phyloP scores from a whole-genome alignment of 2,888 invertebrate genomes.

The Lochmaea crataegi region DNA sequence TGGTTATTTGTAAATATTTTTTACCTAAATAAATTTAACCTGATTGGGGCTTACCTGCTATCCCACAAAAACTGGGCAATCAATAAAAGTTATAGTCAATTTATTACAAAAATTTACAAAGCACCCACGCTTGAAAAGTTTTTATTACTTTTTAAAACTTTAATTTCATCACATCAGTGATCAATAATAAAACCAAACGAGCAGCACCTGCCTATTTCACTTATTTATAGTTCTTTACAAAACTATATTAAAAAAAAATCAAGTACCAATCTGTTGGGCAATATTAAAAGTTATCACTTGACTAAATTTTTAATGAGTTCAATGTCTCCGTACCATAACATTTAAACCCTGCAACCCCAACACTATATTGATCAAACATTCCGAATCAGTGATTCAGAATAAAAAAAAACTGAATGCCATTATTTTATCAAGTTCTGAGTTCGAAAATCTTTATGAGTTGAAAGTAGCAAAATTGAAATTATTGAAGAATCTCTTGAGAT shows the following conservation, averaged over 20 bases:
- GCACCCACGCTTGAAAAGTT: not conserved
- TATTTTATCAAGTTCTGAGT: conserved; percentile 50
- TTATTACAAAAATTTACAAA: too few relatives aligned
- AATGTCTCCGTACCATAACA: conserved; percentile 48
- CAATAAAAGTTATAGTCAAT: too few relatives aligned
- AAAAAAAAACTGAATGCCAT: conserved; percentile 50
- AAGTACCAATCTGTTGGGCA: conserved; percentile 6
- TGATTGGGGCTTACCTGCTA: too few relatives aligned
- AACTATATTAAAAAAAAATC: not conserved
- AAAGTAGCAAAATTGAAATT: conserved; percentile 48
- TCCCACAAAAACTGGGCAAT: too few relatives aligned
- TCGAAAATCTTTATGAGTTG: conserved; percentile 51
- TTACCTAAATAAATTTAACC: too few relatives aligned
- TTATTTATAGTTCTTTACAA: not conserved
- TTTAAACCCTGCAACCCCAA: conserved; percentile 48
- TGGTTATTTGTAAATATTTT: too few relatives aligned
- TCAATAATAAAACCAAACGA: not conserved
- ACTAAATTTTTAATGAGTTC: conserved; percentile 45
- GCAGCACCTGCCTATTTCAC: not conserved
- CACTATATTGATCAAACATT: conserved; percentile 54
- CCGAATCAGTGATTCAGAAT: conserved; percentile 43
- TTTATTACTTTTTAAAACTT: not conserved
- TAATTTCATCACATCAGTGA: not conserved
- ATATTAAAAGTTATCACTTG: conserved; percentile 42
- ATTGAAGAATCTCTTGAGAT: conserved; percentile 57